Conservation (phyloP, 2,113 vertebrate genomes). For the Hemibates koningsi region DNA sequence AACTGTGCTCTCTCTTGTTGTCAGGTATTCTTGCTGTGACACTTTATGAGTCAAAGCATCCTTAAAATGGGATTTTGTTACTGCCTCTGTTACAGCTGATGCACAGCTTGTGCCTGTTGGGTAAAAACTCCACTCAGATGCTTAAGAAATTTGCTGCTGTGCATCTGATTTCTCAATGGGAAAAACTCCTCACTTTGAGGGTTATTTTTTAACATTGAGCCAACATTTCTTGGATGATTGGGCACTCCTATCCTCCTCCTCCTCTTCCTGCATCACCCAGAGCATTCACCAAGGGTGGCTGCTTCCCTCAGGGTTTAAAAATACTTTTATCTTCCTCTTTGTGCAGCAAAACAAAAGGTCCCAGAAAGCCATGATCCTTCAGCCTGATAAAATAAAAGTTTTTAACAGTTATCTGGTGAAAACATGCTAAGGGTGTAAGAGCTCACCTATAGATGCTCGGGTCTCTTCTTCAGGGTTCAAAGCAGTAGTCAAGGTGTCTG, state of each 20-base stretch:
- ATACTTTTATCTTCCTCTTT: not conserved
- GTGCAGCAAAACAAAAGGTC: not conserved
- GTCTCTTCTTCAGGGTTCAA: conserved; percentile 1
- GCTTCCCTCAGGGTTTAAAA: conserved; percentile 5
- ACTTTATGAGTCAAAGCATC: conserved; percentile 3
- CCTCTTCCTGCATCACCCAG: conserved; percentile 4
- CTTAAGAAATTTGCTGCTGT: not conserved
- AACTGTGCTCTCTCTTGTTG: not conserved
- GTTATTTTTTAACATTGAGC: conserved; percentile 21
- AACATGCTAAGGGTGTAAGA: not conserved
- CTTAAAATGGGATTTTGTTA: not conserved
- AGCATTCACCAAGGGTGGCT: not conserved
- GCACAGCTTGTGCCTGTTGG: not conserved
- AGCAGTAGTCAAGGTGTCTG: conserved; percentile 28
- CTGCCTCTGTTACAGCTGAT: not conserved
- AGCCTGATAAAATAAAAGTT: not conserved
- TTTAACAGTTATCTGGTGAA: not conserved
- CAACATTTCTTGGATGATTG: conserved; percentile 48
- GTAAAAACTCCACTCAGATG: not conserved
- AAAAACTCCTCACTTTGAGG: not conserved
- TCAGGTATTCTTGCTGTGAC: not conserved
- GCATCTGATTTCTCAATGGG: not conserved
- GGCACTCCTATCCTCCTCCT: not conserved
- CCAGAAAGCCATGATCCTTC: not conserved
- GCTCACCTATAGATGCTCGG: conserved; percentile 42